Evolutionary conservation across 2,888 invertebrate genomes (phyloP).

Genomic region (Linyphia triangularis): DNA sequence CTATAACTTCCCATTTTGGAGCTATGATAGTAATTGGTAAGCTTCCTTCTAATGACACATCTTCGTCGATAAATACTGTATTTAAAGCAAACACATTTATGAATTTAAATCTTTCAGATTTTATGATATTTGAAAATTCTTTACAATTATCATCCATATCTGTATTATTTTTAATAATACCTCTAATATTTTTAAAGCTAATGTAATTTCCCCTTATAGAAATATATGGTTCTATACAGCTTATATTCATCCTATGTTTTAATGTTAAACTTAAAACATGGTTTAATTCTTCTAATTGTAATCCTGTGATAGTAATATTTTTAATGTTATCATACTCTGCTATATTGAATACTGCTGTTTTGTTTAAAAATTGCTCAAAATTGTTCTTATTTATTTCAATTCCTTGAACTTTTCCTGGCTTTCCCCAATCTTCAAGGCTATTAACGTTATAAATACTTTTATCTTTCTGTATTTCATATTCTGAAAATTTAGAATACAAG

Average conservation of each 20-base stretch:
- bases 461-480: slow-evolving; percentile 32
- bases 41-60: no score
- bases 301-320: background rate
- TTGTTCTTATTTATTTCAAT: background rate
- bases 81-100: slow-evolving; percentile 5
- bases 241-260: background rate
- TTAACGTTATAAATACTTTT: background rate
- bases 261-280: background rate
- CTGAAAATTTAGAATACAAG: background rate
- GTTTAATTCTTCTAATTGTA: slow-evolving; percentile 13
- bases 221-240: background rate
- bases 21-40: background rate
- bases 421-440: slow-evolving; percentile 5
- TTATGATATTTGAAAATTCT: background rate
- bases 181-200: background rate
- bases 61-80: background rate
- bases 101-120: background rate
- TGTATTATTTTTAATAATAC: no score
- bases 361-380: background rate
- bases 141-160: background rate
- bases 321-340: slow-evolving; percentile 2
- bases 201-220: slow-evolving; percentile 1
- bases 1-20: slow-evolving; percentile 4
- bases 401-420: background rate
- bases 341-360: background rate